Base-by-base conservation (phyloP, 2,888 invertebrate genomes). In the Biston stratarius region DNA sequence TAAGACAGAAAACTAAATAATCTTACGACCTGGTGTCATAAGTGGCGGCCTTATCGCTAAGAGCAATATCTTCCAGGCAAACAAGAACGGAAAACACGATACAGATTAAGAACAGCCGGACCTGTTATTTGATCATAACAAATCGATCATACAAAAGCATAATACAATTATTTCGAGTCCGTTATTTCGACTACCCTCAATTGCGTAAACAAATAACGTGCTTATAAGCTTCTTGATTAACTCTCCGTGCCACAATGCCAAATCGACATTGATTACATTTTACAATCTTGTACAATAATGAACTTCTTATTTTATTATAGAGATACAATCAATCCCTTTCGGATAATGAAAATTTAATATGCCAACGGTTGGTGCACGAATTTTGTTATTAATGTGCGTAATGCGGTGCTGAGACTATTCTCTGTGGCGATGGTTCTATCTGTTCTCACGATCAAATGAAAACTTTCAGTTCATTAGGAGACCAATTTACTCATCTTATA, bases 401-500 rank as follows among this genome's bases (percentile, higher is more conserved):
- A 69, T 64, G 44, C 42, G 58, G 12, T 49, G 12, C 3, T 24
- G 0, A 0, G 34, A 51, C 2, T n/a, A 7, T 0, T 7, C 47
- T 8, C 14, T 47, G 7, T 47, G 7, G 0, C 15, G 14, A 6
- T n/a, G 42, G 11, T 42, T 42, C 11, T 11, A 42, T 11, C 11
- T 42, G 42, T 42, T 42, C 42, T 11, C 42, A 42, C 42, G 38
- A 38, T 38, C 38, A 8, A 8, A 38, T 38, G 38, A 6, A 70
- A 65, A 63, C 33, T 42, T 47, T 56, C 74, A 75, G 75, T 80
- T 84, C 81, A 85, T 84, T 85, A 84, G 69, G 76, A 81, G 77
- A 77, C 81, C 84, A 86, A 89, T 88, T 86, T 87, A 87, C 59
- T 40, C 49, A 49, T 24, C 10, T 33, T 89, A 87, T 85, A 82